Evolutionary conservation across 2,888 invertebrate genomes (phyloP), one percentile per base, ranked within the genome.

Genomic region (Ariolimax columbianus): DNA sequence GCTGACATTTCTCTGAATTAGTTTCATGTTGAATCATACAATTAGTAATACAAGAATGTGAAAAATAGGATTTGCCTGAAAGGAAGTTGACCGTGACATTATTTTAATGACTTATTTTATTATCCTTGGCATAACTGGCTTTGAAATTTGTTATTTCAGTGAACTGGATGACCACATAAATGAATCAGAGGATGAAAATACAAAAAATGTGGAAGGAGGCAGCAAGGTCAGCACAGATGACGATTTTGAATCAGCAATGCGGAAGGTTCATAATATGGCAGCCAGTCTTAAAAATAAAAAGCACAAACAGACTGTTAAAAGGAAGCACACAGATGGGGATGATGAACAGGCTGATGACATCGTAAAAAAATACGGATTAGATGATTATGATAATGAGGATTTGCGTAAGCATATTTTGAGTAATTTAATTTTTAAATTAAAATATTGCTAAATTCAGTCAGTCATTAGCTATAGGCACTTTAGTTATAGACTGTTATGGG

Each of bases 301-400:
- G 79, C 77, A 78, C 30, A 80, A 83, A 38, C 47, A 68, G 14
- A 33, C 63, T 63, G 43, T 4, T 17, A 82, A 85, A 63, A 63
- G 77, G n/a, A 82, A 82, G 33, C 79, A 36, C n/a, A 70, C n/a
- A 11, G 47, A 84, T 73, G 84, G 63, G 7, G 68, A 55, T 70
- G 82, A 85, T 30, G 83, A 86, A 36, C 87, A 89, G 23, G 89
- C 84, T 36, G 90, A 91, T 87, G 91, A 91, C 72, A 97, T 97
- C 93, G 97, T 97, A 90, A 95, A 96, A 82, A 97, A 96, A 93
- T 96, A 94, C 91, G 90, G 91, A 87, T 87, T 95, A 82, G 94
- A 94, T 86, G 92, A 94, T 87, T 94, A 94, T 90, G 95, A 95
- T 89, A 93, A 94, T 36, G 93, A 94, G 86, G 93, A 90, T 85